Evolutionary conservation across 1,140 invertebrate species (phyloP).

Genomic region (Hypsibius dujardini): DNA sequence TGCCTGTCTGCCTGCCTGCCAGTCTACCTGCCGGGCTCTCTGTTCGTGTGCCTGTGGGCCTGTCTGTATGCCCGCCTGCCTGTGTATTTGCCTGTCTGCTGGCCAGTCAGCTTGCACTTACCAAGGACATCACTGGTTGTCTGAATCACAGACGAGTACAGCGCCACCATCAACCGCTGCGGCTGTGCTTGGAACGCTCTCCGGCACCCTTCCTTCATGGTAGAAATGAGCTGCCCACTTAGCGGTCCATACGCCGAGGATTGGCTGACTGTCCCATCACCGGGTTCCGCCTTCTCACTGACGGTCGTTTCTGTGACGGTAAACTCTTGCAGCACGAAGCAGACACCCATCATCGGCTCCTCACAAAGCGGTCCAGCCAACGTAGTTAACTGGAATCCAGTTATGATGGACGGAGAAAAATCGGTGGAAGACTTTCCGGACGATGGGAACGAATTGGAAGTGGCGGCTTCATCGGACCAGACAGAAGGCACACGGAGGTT

Average conservation of each 20-base stretch:
- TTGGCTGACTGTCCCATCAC: too few relatives aligned
- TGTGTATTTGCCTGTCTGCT: too few relatives aligned
- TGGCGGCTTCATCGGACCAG: neutral
- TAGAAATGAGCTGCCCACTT: constrained; percentile 78
- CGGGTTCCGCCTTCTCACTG: neutral
- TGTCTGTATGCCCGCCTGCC: too few relatives aligned
- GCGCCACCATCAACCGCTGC: constrained; percentile 78
- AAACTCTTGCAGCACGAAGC: constrained; percentile 67
- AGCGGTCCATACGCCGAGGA: too few relatives aligned
- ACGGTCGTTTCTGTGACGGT: neutral
- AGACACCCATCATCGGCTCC: constrained; percentile 84
- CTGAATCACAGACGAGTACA: constrained; percentile 84
- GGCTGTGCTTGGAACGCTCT: constrained; percentile 71
- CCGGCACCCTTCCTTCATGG: constrained; percentile 68
- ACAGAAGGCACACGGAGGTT: constrained; percentile 23
- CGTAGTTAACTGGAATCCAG: constrained; percentile 82
- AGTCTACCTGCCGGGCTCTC: too few relatives aligned
- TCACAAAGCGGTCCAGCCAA: constrained; percentile 76
- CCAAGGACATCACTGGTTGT: constrained; percentile 81
- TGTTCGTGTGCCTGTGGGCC: too few relatives aligned
- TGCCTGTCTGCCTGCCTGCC: too few relatives aligned
- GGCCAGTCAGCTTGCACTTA: too few relatives aligned
- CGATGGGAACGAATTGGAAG: too few relatives aligned
- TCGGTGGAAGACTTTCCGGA: too few relatives aligned
- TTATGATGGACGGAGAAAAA: too few relatives aligned